phyloP scores from a whole-genome alignment of 2,888 invertebrate species.

The Euplagia quadripunctaria region DNA sequence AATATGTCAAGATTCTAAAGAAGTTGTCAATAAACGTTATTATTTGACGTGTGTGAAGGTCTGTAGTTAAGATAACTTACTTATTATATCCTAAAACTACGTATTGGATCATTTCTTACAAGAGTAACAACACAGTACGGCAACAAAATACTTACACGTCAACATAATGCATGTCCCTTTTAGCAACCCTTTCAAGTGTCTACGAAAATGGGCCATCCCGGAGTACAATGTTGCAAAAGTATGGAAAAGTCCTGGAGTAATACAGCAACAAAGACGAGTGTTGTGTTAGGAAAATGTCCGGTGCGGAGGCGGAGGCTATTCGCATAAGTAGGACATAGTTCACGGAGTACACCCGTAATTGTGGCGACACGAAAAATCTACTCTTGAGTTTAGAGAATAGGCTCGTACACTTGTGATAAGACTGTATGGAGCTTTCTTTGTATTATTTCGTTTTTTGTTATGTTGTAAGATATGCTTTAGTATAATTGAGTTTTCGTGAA shows the following conservation, averaged over 20 bases:
- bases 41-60: too few relatives aligned
- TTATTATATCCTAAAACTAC: not conserved
- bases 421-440: constrained; percentile 27
- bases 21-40: not conserved
- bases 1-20: not conserved
- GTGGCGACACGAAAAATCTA: constrained; percentile 46
- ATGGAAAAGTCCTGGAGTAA: constrained; percentile 56
- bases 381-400: constrained; percentile 38
- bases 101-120: not conserved
- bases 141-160: constrained; percentile 42
- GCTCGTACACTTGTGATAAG: constrained; percentile 32
- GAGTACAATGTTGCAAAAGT: constrained; percentile 61
- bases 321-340: constrained; percentile 50
- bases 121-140: not conserved
- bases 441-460: constrained; percentile 22
- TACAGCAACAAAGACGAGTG: constrained; percentile 60
- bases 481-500: not conserved
- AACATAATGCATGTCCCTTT: constrained; percentile 50
- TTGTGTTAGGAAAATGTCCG: constrained; percentile 63
- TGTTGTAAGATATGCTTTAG: constrained; percentile 12
- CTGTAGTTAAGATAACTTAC: not conserved
- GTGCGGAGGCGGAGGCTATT: constrained; percentile 55
- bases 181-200: constrained; percentile 62
- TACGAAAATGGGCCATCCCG: constrained; percentile 59
- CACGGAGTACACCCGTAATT: constrained; percentile 46